Evolutionary conservation across 2,113 vertebrate genomes (phyloP).

Genomic region (Poecile atricapillus): DNA sequence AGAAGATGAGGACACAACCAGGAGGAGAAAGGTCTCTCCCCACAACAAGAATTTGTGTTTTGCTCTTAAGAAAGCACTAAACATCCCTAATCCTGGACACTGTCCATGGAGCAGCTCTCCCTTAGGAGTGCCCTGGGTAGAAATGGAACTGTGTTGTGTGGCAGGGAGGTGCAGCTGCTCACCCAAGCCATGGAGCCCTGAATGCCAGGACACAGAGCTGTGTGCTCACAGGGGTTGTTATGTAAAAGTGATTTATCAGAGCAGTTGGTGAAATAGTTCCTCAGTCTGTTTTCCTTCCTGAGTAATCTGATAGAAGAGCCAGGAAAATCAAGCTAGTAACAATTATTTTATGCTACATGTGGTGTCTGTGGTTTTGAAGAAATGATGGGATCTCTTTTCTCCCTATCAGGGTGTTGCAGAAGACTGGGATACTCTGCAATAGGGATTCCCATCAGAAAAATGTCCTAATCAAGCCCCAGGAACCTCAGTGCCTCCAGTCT

Average conservation of each 20-base stretch:
- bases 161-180: neutral
- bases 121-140: neutral
- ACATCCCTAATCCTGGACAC: neutral
- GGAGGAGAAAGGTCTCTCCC: neutral
- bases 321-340: neutral
- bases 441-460: neutral
- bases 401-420: rapidly evolving
- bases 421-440: neutral
- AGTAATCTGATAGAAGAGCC: neutral
- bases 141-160: neutral
- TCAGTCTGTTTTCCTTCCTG: neutral
- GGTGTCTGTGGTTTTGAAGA: neutral
- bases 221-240: neutral
- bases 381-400: neutral
- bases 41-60: neutral
- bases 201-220: neutral
- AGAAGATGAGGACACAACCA: neutral
- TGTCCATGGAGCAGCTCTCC: neutral
- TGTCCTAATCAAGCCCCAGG: neutral
- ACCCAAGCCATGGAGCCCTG: neutral
- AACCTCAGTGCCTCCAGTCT: neutral
- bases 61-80: neutral
- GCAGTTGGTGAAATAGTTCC: neutral
- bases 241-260: neutral
- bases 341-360: neutral